Evolutionary conservation across 2,888 invertebrate genomes (phyloP).

Genomic region (Chouioia cunea): DNA sequence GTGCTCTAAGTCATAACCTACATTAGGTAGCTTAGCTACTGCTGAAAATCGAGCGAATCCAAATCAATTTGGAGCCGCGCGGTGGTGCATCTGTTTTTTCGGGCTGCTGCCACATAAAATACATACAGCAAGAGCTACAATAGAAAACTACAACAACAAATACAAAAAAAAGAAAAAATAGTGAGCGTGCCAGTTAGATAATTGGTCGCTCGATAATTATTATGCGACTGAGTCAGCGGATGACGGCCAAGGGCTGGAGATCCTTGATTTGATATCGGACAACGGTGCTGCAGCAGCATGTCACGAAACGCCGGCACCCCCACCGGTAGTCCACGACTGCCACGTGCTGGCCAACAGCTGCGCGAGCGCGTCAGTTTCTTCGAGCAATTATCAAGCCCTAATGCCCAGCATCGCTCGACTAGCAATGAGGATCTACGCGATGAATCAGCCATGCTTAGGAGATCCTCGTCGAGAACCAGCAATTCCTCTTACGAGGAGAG

Average conservation of each 20-base stretch:
- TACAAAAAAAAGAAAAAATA: too few species aligned
- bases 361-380: conserved; percentile 83
- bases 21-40: neutral
- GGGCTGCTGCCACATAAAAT: too few species aligned
- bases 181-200: too few species aligned
- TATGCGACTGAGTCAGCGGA: conserved; percentile 37
- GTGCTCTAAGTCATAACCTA: conserved; percentile 35
- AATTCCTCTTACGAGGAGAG: conserved; percentile 70
- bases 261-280: conserved; percentile 1
- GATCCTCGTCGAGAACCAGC: conserved; percentile 65
- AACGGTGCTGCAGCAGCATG: conserved; percentile 38
- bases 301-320: conserved; percentile 49
- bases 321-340: conserved; percentile 59
- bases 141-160: too few species aligned
- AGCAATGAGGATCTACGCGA: conserved; percentile 67
- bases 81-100: too few species aligned
- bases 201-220: too few species aligned
- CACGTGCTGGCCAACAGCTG: conserved; percentile 70
- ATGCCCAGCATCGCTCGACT: conserved; percentile 56
- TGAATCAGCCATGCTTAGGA: conserved; percentile 57
- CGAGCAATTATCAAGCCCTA: conserved; percentile 81
- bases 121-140: too few species aligned
- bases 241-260: conserved; percentile 38
- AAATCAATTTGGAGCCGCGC: neutral
- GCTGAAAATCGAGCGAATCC: neutral